These are phyloP conservation scores for Megaceryle alcyon DNA, from an alignment of 2,797 vertebrate species.

Conservation along the genomic window DNA sequence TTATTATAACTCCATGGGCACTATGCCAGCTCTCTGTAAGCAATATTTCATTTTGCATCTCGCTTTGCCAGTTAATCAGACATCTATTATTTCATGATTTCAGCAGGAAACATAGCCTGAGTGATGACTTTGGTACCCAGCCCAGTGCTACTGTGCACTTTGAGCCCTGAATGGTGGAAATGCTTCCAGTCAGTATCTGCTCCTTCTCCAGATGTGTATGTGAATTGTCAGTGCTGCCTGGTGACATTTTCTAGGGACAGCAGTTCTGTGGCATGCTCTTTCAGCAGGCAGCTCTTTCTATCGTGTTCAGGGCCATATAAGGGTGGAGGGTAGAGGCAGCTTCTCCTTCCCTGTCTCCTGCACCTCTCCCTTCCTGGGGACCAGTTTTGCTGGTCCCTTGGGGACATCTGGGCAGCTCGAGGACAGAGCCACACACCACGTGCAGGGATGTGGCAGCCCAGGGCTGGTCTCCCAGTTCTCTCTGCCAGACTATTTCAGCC, in stretches of 20 bases:
- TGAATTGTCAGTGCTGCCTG: background rate
- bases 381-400: background rate
- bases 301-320: background rate
- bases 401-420: background rate
- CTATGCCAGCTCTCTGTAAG: conserved; percentile 38
- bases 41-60: conserved; percentile 36
- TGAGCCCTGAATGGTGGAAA: background rate
- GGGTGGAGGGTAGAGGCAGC: background rate
- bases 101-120: conserved; percentile 31
- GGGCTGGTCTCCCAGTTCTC: background rate
- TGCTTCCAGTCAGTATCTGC: background rate
- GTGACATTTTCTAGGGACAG: background rate
- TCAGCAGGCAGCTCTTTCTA: background rate
- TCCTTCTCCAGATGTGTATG: background rate
- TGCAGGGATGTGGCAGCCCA: background rate
- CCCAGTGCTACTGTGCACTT: conserved; percentile 33
- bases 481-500: background rate
- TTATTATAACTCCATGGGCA: conserved; percentile 33
- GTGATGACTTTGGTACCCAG: conserved; percentile 51
- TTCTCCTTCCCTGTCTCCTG: background rate
- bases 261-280: background rate
- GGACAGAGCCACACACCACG: background rate
- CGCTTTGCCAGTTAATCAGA: conserved; percentile 41
- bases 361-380: background rate
- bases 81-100: conserved; percentile 60